These are phyloP conservation scores for Tauraco hartlaubi DNA, from an alignment of 2,797 vertebrate species.

Conservation along the genomic window DNA sequence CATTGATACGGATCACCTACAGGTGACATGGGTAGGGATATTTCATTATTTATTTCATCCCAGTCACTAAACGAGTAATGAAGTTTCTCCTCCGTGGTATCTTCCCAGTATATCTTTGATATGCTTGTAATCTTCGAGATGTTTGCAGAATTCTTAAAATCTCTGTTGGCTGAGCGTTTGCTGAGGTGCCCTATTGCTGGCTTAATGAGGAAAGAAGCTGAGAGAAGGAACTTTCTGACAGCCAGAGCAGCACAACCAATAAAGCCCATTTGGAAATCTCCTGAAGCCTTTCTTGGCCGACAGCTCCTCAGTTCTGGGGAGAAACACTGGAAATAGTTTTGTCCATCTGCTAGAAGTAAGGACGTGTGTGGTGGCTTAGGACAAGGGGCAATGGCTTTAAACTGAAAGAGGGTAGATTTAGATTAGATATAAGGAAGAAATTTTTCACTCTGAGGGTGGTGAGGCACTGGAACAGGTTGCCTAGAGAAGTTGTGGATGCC, in stretches of 20 bases:
- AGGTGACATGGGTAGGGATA: not conserved
- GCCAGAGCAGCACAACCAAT: not conserved
- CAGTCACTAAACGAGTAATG: not conserved
- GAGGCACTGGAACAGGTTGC: too few relatives aligned
- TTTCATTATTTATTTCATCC: conserved; percentile 8
- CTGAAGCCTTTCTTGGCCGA: not conserved
- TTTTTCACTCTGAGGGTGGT: too few relatives aligned
- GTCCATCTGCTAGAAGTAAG: not conserved
- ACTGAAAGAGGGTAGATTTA: too few relatives aligned
- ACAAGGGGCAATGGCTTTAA: too few relatives aligned
- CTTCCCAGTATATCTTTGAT: not conserved
- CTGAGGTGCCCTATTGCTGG: not conserved
- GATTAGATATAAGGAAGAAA: too few relatives aligned
- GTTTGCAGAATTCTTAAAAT: not conserved
- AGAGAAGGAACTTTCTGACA: not conserved
- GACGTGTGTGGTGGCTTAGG: not conserved
- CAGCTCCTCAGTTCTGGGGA: not conserved
- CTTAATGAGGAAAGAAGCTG: not conserved
- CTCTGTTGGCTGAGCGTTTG: not conserved
- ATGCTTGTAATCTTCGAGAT: not conserved
- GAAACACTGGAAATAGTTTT: not conserved
- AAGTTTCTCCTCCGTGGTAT: not conserved
- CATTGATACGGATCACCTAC: too few relatives aligned
- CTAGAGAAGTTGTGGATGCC: too few relatives aligned
- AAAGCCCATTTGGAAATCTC: not conserved